Percentiles rank a stretch among this genome's conserved stretches.
Conservation (phyloP, 2,888 invertebrate genomes). For the Agrochola lychnidis region DNA sequence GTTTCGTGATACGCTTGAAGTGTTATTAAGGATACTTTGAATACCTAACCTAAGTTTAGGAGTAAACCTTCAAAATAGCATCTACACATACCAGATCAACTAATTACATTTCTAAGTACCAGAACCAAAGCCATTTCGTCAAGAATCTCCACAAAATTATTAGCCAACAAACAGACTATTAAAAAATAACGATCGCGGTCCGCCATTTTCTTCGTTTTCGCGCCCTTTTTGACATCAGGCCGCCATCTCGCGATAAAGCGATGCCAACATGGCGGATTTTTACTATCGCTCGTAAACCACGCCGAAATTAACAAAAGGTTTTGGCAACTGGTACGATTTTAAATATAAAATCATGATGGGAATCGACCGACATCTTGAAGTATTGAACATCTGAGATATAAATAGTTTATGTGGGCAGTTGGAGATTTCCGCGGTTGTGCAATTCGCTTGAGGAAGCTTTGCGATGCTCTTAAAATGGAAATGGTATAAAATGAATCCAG, state of each 20-base stretch:
- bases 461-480: conserved; percentile 39
- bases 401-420: conserved; percentile 51
- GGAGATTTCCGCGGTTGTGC: conserved; percentile 45
- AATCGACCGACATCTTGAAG: conserved; percentile 69
- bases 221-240: conserved; percentile 78
- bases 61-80: not conserved
- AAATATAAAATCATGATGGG: conserved; percentile 85
- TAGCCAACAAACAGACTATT: conserved; percentile 74
- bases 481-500: conserved; percentile 38
- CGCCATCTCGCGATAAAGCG: conserved; percentile 80
- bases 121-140: conserved; percentile 51
- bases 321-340: conserved; percentile 85
- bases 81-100: conserved; percentile 16
- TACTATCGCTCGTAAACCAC: conserved; percentile 83
- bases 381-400: conserved; percentile 61
- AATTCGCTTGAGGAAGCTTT: conserved; percentile 34
- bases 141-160: conserved; percentile 69
- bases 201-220: conserved; percentile 74
- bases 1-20: conserved; percentile 29
- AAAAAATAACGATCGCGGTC: conserved; percentile 74
- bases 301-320: conserved; percentile 87
- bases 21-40: conserved; percentile 2
- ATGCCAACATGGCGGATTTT: conserved; percentile 82
- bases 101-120: conserved; percentile 29
- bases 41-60: not conserved